These are phyloP conservation scores for Hemaris fuciformis DNA, from an alignment of 2,888 invertebrate species.

Conservation along the genomic window DNA sequence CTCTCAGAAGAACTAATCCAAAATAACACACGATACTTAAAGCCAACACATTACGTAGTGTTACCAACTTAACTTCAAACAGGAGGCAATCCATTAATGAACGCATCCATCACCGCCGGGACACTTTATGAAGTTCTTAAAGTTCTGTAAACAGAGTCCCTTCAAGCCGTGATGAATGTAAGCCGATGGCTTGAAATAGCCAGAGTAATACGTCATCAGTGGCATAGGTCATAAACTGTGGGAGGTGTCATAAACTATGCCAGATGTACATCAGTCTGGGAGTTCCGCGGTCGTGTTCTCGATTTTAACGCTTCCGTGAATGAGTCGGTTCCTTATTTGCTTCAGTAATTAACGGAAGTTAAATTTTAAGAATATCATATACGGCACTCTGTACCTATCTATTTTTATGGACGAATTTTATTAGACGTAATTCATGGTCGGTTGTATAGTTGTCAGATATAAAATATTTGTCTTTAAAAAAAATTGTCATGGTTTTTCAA, in stretches of 20 bases:
- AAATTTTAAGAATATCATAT: background rate
- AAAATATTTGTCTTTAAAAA: too few species aligned
- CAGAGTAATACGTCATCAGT: constrained; percentile 5
- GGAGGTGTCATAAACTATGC: constrained; percentile 4
- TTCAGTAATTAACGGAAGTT: background rate
- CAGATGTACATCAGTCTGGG: background rate
- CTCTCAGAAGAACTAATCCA: too few species aligned
- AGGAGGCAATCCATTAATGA: constrained; percentile 1
- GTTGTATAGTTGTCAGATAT: too few species aligned
- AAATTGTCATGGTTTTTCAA: too few species aligned
- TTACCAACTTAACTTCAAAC: background rate
- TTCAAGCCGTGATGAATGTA: constrained; percentile 13
- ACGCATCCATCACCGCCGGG: background rate
- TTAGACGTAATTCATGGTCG: too few species aligned
- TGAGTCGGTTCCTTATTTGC: background rate
- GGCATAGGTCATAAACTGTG: constrained; percentile 11
- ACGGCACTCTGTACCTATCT: background rate
- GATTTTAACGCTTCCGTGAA: background rate
- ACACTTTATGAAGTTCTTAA: background rate
- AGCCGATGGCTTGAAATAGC: constrained; percentile 15
- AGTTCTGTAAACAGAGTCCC: constrained; percentile 1
- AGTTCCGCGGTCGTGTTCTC: constrained; percentile 2
- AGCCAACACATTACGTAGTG: background rate
- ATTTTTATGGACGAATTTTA: background rate
- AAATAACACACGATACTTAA: background rate